Evolutionary conservation across 2,797 vertebrate genomes (phyloP).

Genomic region (Discoglossus pictus): DNA sequence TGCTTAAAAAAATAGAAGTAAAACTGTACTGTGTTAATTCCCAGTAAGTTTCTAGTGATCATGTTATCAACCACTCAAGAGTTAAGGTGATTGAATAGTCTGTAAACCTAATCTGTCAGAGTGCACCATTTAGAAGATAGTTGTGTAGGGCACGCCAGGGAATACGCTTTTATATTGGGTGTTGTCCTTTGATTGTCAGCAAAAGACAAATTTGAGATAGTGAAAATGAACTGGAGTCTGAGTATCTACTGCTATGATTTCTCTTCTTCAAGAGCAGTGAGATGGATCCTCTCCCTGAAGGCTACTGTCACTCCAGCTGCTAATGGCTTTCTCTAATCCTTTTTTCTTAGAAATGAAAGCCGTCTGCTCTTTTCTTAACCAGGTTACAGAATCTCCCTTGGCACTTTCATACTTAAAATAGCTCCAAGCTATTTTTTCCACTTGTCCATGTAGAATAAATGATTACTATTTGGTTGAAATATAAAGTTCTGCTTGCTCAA

Average conservation of each 20-base stretch:
- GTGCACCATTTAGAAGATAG: conserved; percentile 46
- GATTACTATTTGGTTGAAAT: background rate
- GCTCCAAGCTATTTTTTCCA: conserved; percentile 46
- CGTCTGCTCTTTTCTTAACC: conserved; percentile 52
- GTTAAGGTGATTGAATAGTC: conserved; percentile 48
- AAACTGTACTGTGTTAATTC: too few relatives aligned
- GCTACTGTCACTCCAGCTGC: conserved; percentile 58
- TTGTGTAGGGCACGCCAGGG: conserved; percentile 48
- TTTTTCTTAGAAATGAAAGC: conserved; percentile 58
- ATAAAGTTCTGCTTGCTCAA: background rate
- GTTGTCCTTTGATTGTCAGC: conserved; percentile 55
- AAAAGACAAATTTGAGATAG: conserved; percentile 59
- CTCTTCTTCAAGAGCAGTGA: conserved; percentile 54
- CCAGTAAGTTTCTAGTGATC: conserved; percentile 4
- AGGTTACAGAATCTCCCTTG: conserved; percentile 54
- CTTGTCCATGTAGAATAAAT: conserved; percentile 26
- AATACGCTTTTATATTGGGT: conserved; percentile 57
- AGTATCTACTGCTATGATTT: conserved; percentile 51
- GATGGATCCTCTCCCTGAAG: conserved; percentile 55
- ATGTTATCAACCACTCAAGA: conserved; percentile 13
- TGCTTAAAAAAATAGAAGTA: too few relatives aligned
- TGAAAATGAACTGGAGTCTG: conserved; percentile 58
- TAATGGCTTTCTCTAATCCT: conserved; percentile 63
- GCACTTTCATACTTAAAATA: conserved; percentile 49
- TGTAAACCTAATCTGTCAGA: conserved; percentile 55